Conservation (phyloP, 2,888 invertebrate species). For the Eumacrocentrus americanus region DNA sequence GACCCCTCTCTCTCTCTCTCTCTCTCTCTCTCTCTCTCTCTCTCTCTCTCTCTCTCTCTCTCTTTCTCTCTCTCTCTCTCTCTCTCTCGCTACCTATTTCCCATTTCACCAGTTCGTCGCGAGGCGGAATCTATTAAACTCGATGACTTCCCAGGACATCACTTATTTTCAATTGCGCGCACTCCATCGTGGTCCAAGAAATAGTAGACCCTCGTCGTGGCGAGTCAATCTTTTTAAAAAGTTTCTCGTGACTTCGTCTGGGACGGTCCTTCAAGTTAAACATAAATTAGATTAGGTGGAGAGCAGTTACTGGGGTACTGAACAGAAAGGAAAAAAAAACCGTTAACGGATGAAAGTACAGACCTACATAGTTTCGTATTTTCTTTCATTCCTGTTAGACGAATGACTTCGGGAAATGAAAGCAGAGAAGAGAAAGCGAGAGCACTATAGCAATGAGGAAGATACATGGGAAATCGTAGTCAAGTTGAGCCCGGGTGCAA, state of each 20-base stretch:
- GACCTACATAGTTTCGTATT: too few species aligned
- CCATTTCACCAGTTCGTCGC: too few species aligned
- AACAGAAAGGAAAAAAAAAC: background rate
- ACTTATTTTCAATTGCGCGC: conserved; percentile 47
- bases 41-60: too few species aligned
- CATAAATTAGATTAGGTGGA: conserved; percentile 57
- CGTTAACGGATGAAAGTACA: background rate
- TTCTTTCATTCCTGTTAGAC: background rate
- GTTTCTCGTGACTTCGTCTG: conserved; percentile 41
- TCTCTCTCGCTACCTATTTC: too few species aligned
- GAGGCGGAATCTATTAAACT: conserved; percentile 50
- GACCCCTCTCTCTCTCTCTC: too few species aligned
- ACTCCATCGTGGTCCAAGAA: background rate
- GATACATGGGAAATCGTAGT: conserved; percentile 23
- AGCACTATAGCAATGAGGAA: conserved; percentile 20
- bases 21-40: too few species aligned
- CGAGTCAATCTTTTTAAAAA: conserved; percentile 58
- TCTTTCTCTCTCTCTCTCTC: conserved; percentile 8
- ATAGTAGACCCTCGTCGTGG: conserved; percentile 14
- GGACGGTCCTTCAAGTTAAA: conserved; percentile 48
- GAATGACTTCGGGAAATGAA: conserved; percentile 13
- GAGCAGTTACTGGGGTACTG: conserved; percentile 36
- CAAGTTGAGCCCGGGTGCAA: background rate
- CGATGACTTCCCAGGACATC: conserved; percentile 32
- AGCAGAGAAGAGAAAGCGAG: conserved; percentile 18